These are phyloP conservation scores for Sebastiscus tertius DNA, from an alignment of 2,797 vertebrate species.

Conservation along the genomic window DNA sequence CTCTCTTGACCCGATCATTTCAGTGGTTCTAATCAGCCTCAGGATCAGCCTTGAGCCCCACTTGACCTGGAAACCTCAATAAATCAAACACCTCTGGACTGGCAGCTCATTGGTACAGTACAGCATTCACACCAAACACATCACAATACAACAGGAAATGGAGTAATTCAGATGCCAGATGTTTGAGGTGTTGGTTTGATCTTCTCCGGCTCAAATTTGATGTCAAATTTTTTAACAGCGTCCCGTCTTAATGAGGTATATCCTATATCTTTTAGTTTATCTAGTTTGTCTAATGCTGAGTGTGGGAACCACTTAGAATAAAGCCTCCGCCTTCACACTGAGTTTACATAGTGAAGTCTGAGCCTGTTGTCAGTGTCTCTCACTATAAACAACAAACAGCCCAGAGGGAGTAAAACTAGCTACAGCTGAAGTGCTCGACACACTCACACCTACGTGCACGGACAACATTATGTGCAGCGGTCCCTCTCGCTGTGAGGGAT, in stretches of 20 bases:
- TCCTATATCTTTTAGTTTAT: slow-evolving; percentile 14
- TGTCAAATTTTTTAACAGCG: not conserved
- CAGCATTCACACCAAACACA: not conserved
- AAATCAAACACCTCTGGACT: slow-evolving; percentile 26
- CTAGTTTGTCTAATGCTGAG: slow-evolving; percentile 1
- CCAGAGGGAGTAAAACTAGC: slow-evolving; percentile 37
- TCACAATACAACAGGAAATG: not conserved
- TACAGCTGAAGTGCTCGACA: slow-evolving; percentile 14
- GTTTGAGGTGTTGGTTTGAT: not conserved
- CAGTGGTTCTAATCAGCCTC: slow-evolving; percentile 27
- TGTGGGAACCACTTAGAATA: slow-evolving; percentile 42
- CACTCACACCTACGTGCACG: slow-evolving; percentile 19
- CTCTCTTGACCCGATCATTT: slow-evolving; percentile 22
- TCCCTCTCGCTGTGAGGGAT: slow-evolving; percentile 50
- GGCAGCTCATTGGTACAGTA: slow-evolving; percentile 11
- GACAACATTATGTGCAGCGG: slow-evolving; percentile 17
- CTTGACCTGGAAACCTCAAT: slow-evolving; percentile 55
- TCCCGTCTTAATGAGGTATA: not conserved
- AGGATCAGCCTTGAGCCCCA: slow-evolving; percentile 53
- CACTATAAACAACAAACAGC: slow-evolving; percentile 58
- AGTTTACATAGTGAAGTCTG: slow-evolving; percentile 48
- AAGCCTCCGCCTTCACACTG: slow-evolving; percentile 22
- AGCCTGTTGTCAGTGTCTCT: slow-evolving; percentile 47
- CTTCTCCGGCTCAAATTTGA: not conserved
- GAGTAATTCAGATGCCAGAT: not conserved